phyloP scores from a whole-genome alignment of 2,888 invertebrate genomes.

The Drosophila pseudotakahashii region DNA sequence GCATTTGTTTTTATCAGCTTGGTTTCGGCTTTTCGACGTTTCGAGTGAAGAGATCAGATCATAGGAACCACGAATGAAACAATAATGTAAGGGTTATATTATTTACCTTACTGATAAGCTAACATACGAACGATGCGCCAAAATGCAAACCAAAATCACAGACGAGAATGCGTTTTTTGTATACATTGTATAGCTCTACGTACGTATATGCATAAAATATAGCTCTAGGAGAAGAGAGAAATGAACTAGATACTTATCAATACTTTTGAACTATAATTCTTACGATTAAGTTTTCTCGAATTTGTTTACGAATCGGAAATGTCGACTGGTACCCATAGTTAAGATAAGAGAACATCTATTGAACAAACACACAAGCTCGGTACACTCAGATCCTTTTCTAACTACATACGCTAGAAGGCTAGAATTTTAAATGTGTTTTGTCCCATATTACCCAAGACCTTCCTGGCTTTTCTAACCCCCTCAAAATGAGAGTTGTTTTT shows the following conservation, averaged over 20 bases:
- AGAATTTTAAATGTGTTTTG: slow-evolving; percentile 33
- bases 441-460: slow-evolving; percentile 6
- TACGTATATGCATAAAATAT: slow-evolving; percentile 30
- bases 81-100: slow-evolving; percentile 50
- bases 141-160: slow-evolving; percentile 58
- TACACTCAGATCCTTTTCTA: slow-evolving; percentile 35
- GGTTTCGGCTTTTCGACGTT: slow-evolving; percentile 25
- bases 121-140: slow-evolving; percentile 63
- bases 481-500: slow-evolving; percentile 35
- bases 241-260: slow-evolving; percentile 35
- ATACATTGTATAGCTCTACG: slow-evolving; percentile 50
- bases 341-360: slow-evolving; percentile 60
- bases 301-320: slow-evolving; percentile 51
- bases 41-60: slow-evolving; percentile 37
- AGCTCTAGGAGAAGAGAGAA: slow-evolving; percentile 50
- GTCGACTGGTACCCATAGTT: slow-evolving; percentile 74
- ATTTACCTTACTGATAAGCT: slow-evolving; percentile 53
- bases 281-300: slow-evolving; percentile 43
- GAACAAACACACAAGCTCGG: slow-evolving; percentile 16
- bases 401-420: slow-evolving; percentile 27
- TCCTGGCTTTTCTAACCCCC: slow-evolving; percentile 12
- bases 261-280: slow-evolving; percentile 57
- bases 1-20: slow-evolving; percentile 17
- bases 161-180: slow-evolving; percentile 51
- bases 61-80: slow-evolving; percentile 32